Evolutionary conservation across 2,888 invertebrate species (phyloP).

Genomic region (Ormyrus thymus): DNA sequence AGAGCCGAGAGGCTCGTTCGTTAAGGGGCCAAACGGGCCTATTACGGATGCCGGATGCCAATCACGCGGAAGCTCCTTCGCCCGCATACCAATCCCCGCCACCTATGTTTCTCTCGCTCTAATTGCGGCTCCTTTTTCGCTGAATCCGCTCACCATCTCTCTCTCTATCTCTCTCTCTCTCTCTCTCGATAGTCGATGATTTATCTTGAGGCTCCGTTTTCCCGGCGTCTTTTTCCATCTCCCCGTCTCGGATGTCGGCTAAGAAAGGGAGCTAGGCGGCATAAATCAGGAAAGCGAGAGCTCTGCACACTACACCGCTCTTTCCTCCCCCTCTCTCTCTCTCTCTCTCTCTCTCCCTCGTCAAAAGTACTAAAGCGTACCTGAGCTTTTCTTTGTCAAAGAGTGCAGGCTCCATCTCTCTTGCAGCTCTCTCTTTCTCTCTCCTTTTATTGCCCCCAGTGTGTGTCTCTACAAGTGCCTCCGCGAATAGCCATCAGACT

Average conservation of each 20-base stretch:
- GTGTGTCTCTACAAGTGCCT: background rate
- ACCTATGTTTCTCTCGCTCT: slow-evolving; percentile 23
- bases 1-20: slow-evolving; percentile 24
- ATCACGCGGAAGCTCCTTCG: slow-evolving; percentile 61
- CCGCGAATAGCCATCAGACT: too few species aligned
- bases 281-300: slow-evolving; percentile 47
- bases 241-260: slow-evolving; percentile 28
- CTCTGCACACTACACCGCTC: slow-evolving; percentile 7
- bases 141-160: slow-evolving; percentile 27
- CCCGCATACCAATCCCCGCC: slow-evolving; percentile 66
- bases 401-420: background rate
- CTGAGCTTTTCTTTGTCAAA: slow-evolving; percentile 28
- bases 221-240: background rate
- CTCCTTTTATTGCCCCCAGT: background rate
- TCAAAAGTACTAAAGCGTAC: slow-evolving; percentile 38
- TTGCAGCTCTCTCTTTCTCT: background rate
- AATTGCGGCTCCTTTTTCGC: slow-evolving; percentile 46
- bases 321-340: slow-evolving; percentile 15
- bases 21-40: slow-evolving; percentile 43
- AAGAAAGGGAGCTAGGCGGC: slow-evolving; percentile 34
- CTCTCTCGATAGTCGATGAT: slow-evolving; percentile 46
- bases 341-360: slow-evolving; percentile 5
- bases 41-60: slow-evolving; percentile 67
- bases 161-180: background rate
- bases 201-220: slow-evolving; percentile 31